Base-by-base conservation (phyloP, 2,113 vertebrate genomes). In the Tupaia tana region DNA sequence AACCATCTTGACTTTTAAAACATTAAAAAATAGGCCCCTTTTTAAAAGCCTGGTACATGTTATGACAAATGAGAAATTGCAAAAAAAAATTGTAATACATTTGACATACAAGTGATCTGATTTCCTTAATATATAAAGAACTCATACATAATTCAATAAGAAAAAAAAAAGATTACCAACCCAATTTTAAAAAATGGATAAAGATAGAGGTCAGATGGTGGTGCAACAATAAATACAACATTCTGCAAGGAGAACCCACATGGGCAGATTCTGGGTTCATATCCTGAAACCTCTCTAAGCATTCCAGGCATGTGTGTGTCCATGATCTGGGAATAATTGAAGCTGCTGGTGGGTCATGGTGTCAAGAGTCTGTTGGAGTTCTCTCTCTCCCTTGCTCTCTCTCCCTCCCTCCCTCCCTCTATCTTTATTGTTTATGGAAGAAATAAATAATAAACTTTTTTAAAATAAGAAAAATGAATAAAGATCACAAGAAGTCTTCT, bases 101-200 rank as follows among this genome's bases (percentile, higher is more conserved):
- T 66, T 34, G 18, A 75, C 11, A 74, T 56, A 20, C 13, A 86
- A 89, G 19, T 86, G 69, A 7, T 92, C 22, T 73, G 14, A 9
- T 87, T 34, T 64, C 66, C 25, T 90, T 93, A 86, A 54, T 75
- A 95, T 69, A 64, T 73, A 83, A 86, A 78, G 22, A 74, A 14
- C 63, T 92, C 13, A 59, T n/a, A 43, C 43, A 91, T 59, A 90
- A 90, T 90, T 92, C n/a, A 92, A 70, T 79, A 86, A 83, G 64
- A 92, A 67, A 89, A 89, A 89, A 43, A 75, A 70, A 29, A 83
- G 13, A 67, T 54, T 77, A 90, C 66, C 22, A 43, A 69, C 9
- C 25, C 43, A 27, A 75, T 31, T 43, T 43, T 59, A 54, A 92
- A 71, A 94, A 80, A 63, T 91, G 12, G 52, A 66, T 56, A 86